phyloP scores from a whole-genome alignment of 2,113 vertebrate species.

The Bubalus kerabau region DNA sequence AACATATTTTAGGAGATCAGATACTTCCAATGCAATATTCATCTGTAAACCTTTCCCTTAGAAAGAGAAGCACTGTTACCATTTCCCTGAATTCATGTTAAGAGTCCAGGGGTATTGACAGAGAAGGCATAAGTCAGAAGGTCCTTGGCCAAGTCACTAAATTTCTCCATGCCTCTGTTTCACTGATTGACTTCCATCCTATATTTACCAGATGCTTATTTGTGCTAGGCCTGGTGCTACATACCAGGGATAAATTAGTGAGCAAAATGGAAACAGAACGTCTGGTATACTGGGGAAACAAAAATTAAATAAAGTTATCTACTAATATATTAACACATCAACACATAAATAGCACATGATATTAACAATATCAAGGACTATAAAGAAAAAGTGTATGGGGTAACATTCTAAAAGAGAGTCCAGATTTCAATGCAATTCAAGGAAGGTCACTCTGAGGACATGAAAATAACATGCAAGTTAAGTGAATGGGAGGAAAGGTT shows the following conservation, averaged over 20 bases:
- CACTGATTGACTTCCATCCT: neutral
- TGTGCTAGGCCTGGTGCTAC: neutral
- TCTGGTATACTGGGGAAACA: neutral
- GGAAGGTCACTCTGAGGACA: neutral
- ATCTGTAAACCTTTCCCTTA: neutral
- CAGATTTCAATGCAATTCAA: neutral
- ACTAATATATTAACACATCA: neutral
- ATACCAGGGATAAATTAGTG: neutral
- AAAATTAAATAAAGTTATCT: neutral
- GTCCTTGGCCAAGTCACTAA: neutral
- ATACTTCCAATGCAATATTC: slow-evolving; percentile 18
- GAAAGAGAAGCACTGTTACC: neutral
- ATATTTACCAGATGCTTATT: neutral
- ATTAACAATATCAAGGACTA: neutral
- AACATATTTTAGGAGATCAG: slow-evolving; percentile 16
- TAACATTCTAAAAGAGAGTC: neutral
- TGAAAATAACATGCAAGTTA: neutral
- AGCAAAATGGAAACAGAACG: neutral
- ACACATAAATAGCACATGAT: neutral
- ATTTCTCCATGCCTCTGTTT: neutral
- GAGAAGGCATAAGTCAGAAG: neutral
- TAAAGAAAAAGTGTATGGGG: neutral
- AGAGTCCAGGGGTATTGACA: neutral
- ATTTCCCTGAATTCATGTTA: neutral
- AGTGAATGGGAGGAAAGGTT: neutral